A percentile compares a stretch with the other conserved stretches of the same genome.
These are phyloP conservation scores for Drosophila demipolita DNA, from an alignment of 2,888 invertebrate genomes.

Conservation along the genomic window DNA sequence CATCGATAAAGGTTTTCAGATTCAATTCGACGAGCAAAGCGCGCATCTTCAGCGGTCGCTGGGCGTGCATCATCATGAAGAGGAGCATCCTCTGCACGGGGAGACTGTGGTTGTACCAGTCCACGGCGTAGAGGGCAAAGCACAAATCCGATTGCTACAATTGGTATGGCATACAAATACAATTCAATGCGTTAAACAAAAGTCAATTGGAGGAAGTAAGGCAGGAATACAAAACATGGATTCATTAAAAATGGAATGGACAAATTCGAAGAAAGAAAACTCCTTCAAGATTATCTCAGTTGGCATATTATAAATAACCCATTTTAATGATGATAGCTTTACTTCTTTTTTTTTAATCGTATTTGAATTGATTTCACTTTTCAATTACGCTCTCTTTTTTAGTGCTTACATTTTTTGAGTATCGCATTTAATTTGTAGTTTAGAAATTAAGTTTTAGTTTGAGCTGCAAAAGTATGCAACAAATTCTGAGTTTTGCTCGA, in stretches of 20 bases:
- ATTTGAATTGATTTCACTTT: slow-evolving; percentile 1
- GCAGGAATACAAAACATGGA: background rate
- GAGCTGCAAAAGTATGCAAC: background rate
- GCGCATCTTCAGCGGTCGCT: slow-evolving; percentile 71
- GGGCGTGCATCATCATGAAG: slow-evolving; percentile 72
- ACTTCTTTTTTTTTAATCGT: background rate
- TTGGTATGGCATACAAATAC: background rate
- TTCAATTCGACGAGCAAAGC: slow-evolving; percentile 77
- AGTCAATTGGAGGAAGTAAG: background rate
- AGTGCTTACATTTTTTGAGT: background rate
- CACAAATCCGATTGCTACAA: slow-evolving; percentile 67
- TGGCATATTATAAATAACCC: background rate
- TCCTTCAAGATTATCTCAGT: background rate
- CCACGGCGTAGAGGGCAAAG: slow-evolving; percentile 69
- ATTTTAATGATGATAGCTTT: background rate
- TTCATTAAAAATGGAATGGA: slow-evolving; percentile 18
- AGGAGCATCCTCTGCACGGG: slow-evolving; percentile 64
- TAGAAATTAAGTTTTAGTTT: background rate
- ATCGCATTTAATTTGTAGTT: background rate
- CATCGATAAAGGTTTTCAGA: slow-evolving; percentile 77
- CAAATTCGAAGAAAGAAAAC: background rate
- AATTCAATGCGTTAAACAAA: slow-evolving; percentile 4
- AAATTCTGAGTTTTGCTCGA: background rate
- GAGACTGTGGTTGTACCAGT: slow-evolving; percentile 74
- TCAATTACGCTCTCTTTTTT: background rate